Percentiles rank a stretch among this genome's conserved stretches.
These are phyloP conservation scores for Timema cristinae DNA, from an alignment of 2,888 invertebrate species.

Conservation along the genomic window DNA sequence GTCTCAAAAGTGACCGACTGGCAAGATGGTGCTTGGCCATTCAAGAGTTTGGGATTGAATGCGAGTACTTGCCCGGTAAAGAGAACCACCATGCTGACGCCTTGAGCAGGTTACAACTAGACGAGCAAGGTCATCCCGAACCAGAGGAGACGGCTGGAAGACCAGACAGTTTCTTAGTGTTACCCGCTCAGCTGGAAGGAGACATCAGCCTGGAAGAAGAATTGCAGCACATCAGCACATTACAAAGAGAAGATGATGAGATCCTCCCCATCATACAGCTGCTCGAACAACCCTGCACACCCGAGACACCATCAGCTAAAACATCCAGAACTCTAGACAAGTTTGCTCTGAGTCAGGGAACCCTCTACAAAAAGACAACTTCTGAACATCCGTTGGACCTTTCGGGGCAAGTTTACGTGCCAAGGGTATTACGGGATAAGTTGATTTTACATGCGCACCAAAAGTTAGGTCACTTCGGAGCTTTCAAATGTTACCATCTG, in stretches of 20 bases:
- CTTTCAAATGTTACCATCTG: neutral
- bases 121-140: neutral
- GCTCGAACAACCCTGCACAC: no score
- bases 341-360: no score
- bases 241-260: no score
- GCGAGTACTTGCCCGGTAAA: neutral
- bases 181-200: no score
- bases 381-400: no score
- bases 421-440: neutral
- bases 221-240: no score
- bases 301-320: no score
- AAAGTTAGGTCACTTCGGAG: neutral
- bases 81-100: neutral
- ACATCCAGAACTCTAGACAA: no score
- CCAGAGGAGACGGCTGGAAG: neutral
- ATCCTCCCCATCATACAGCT: no score
- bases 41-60: neutral
- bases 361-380: no score
- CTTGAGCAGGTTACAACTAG: neutral
- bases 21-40: constrained; percentile 2
- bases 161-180: no score
- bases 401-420: neutral
- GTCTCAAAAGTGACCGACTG: neutral
- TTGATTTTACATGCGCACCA: neutral
- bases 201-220: no score